Evolutionary conservation across 2,888 invertebrate species (phyloP).

Genomic region (Cheilosia pagana): DNA sequence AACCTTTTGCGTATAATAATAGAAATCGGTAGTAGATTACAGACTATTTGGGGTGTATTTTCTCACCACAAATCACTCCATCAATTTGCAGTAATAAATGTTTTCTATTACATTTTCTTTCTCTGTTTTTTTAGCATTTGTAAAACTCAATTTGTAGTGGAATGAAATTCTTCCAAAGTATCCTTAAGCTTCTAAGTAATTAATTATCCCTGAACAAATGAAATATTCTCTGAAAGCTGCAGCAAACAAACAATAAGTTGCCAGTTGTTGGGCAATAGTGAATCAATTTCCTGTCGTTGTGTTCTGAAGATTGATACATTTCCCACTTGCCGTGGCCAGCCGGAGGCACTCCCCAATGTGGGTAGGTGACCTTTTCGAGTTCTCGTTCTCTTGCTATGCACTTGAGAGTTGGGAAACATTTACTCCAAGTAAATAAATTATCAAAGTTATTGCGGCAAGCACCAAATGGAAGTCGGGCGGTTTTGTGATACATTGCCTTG

Average conservation of each 20-base stretch:
- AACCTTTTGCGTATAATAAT: background rate
- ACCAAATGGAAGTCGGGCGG: conserved; percentile 7
- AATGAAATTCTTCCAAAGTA: background rate
- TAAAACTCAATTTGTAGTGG: conserved; percentile 15
- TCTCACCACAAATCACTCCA: conserved; percentile 10
- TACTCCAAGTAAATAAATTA: conserved; percentile 35
- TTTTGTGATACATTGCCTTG: conserved; percentile 21
- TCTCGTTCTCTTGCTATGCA: background rate
- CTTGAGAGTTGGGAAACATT: background rate
- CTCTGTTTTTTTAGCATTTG: background rate
- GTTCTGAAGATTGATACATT: conserved; percentile 57
- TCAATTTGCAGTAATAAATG: conserved; percentile 9
- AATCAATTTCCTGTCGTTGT: conserved; percentile 46
- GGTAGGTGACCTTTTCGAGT: background rate
- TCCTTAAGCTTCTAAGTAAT: conserved; percentile 12
- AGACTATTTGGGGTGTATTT: background rate
- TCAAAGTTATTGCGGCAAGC: conserved; percentile 35
- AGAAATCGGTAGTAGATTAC: conserved; percentile 17
- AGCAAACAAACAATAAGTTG: conserved; percentile 42
- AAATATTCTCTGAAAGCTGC: conserved; percentile 44
- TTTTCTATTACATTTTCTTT: background rate
- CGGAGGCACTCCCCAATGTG: background rate
- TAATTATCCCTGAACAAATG: conserved; percentile 45
- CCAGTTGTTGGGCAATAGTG: conserved; percentile 34
- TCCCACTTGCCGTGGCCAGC: conserved; percentile 22